Percentiles rank a stretch among this genome's conserved stretches.
phyloP scores from a whole-genome alignment of 1,140 invertebrate species.

The Dermatophagoides farinae region DNA sequence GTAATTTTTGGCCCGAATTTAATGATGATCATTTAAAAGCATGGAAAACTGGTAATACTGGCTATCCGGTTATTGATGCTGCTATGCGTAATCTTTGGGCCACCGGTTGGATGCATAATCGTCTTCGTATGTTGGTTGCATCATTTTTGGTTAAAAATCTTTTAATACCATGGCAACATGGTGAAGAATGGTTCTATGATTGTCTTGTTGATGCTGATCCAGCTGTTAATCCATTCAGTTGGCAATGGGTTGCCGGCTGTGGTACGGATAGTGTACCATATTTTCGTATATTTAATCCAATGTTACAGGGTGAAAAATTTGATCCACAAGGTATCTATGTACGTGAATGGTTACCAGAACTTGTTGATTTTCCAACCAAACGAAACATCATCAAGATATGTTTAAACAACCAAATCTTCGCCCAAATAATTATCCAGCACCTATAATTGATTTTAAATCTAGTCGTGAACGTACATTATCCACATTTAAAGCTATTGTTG shows the following conservation, averaged over 20 bases:
- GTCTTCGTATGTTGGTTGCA: conserved; percentile 29
- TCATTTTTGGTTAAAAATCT: conserved; percentile 29
- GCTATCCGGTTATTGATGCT: conserved; percentile 31
- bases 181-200: conserved; percentile 30
- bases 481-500: not conserved
- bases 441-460: not conserved
- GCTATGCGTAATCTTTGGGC: conserved; percentile 28
- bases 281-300: conserved; percentile 18
- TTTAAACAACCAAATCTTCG: too few relatives aligned
- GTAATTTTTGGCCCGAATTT: conserved; percentile 4
- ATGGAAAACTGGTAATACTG: conserved; percentile 25
- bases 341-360: conserved; percentile 11
- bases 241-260: conserved; percentile 17
- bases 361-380: not conserved
- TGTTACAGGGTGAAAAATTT: conserved; percentile 14
- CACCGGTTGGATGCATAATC: conserved; percentile 31
- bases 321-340: conserved; percentile 14
- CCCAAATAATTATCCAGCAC: not conserved
- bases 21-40: not conserved
- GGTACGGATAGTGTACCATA: conserved; percentile 17
- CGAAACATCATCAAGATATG: too few relatives aligned
- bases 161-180: conserved; percentile 29
- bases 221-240: conserved; percentile 13
- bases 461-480: not conserved
- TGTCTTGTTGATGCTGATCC: conserved; percentile 22